A percentile compares a stretch with the other conserved stretches of the same genome.
Conservation (phyloP, 2,113 vertebrate genomes). For the Tupaia tana region DNA sequence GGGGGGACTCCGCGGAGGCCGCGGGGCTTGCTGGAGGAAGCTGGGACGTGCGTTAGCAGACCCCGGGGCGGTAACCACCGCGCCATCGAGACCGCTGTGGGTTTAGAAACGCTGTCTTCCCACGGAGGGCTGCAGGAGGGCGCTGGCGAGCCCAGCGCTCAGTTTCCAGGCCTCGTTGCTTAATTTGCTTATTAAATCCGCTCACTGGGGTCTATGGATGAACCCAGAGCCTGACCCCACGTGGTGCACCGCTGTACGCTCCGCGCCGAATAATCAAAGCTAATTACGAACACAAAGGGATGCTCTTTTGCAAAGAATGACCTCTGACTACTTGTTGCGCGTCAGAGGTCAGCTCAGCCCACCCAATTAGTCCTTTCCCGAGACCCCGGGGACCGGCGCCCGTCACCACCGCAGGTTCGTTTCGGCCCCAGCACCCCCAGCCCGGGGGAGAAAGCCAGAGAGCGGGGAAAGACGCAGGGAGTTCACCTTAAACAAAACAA, state of each 20-base stretch:
- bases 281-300: constrained; percentile 75
- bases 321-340: constrained; percentile 74
- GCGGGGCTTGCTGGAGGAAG: not conserved
- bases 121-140: not conserved
- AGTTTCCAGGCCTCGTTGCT: not conserved
- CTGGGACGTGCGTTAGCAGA: not conserved
- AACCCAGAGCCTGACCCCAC: constrained; percentile 1
- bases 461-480: constrained; percentile 49
- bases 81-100: not conserved
- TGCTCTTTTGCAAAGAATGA: constrained; percentile 74
- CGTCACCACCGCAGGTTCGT: not conserved
- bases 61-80: not conserved
- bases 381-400: not conserved
- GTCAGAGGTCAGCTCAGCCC: constrained; percentile 35
- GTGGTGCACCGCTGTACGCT: not conserved
- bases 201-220: not conserved
- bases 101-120: not conserved
- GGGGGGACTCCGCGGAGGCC: not conserved
- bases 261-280: constrained; percentile 56
- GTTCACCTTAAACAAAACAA: constrained; percentile 61
- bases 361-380: constrained; percentile 61
- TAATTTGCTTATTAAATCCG: constrained; percentile 42
- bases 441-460: too few relatives aligned
- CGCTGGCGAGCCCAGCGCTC: not conserved
- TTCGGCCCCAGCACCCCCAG: not conserved